Conservation (phyloP, 2,113 vertebrate genomes). For the Mionectes macconnelli region DNA sequence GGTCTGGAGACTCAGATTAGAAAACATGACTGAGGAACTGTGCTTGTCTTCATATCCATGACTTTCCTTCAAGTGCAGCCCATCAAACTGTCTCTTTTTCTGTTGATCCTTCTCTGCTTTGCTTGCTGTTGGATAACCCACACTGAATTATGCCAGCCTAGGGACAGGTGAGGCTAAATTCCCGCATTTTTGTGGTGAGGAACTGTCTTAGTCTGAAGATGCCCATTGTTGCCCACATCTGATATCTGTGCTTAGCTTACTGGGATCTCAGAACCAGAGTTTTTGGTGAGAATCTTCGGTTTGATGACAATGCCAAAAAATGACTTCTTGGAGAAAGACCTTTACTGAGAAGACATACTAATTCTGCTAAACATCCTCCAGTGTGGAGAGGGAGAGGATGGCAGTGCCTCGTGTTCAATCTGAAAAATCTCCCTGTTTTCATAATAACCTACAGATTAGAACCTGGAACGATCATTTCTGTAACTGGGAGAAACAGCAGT, state of each 20-base stretch:
- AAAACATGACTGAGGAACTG: neutral
- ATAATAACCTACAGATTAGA: neutral
- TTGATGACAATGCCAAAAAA: neutral
- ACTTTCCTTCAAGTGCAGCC: neutral
- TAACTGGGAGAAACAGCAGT: neutral
- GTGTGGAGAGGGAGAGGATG: neutral
- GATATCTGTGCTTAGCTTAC: neutral
- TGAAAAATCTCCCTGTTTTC: neutral
- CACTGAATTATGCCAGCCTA: neutral
- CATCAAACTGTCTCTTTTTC: neutral
- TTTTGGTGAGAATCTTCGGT: neutral
- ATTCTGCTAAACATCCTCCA: neutral
- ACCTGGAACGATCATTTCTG: neutral
- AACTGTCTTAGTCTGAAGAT: neutral
- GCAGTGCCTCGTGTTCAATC: neutral
- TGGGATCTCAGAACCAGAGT: neutral
- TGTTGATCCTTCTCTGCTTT: neutral
- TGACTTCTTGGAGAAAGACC: neutral
- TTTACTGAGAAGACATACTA: neutral
- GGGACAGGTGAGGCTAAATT: neutral
- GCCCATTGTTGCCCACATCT: fast-evolving
- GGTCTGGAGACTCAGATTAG: neutral
- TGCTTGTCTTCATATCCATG: neutral
- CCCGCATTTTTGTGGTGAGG: neutral
- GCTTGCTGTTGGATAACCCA: neutral